These are phyloP conservation scores for Tupiocoris notatus DNA, from an alignment of 2,888 invertebrate genomes.

Conservation along the genomic window DNA sequence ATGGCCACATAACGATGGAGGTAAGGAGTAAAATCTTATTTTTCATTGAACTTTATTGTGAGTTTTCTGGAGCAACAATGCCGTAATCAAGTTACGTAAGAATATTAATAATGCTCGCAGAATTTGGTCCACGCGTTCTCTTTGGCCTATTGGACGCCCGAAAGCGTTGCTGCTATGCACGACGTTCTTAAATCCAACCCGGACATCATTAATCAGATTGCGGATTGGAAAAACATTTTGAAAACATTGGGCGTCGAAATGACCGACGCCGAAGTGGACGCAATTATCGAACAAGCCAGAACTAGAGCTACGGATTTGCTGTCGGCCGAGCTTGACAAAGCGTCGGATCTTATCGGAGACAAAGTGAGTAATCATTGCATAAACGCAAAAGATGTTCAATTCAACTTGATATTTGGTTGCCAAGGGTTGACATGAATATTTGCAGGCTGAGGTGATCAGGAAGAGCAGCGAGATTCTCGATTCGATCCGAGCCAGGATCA, in stretches of 20 bases:
- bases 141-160: conserved; percentile 38
- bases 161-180: conserved; percentile 43
- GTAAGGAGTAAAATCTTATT: too few species aligned
- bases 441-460: not conserved
- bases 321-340: conserved; percentile 28
- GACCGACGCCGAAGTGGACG: conserved; percentile 32
- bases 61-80: too few species aligned
- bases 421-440: not conserved
- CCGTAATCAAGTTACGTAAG: too few species aligned
- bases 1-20: conserved; percentile 39
- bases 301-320: conserved; percentile 33
- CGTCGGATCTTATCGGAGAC: not conserved
- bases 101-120: too few species aligned
- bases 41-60: too few species aligned
- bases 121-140: conserved; percentile 37
- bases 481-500: conserved; percentile 24
- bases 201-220: conserved; percentile 27
- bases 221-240: conserved; percentile 41
- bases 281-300: conserved; percentile 28
- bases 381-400: not conserved
- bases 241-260: conserved; percentile 35
- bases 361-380: conserved; percentile 10
- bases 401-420: not conserved
- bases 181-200: conserved; percentile 39
- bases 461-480: conserved; percentile 27